Evolutionary conservation across 1,140 invertebrate species (phyloP).

Genomic region (Phthorimaea operculella): DNA sequence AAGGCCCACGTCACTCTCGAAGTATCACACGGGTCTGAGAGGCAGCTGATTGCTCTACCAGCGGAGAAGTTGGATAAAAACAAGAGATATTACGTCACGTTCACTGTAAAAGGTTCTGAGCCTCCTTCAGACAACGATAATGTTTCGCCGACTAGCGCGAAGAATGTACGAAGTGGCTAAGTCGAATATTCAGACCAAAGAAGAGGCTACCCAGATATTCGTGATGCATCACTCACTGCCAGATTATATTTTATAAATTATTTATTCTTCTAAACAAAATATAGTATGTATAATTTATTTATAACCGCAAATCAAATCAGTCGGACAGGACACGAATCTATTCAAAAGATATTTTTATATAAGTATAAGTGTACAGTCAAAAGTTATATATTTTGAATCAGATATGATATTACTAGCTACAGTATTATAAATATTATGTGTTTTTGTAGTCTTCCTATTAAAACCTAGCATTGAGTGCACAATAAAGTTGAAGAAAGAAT

Average conservation of each 20-base stretch:
- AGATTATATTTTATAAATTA: constrained; percentile 8
- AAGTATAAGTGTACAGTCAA: too few relatives aligned
- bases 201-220: not conserved
- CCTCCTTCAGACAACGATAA: constrained; percentile 61
- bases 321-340: too few relatives aligned
- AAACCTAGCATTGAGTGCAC: too few relatives aligned
- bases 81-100: constrained; percentile 90
- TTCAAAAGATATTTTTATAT: too few relatives aligned
- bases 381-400: too few relatives aligned
- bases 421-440: too few relatives aligned
- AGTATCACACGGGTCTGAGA: constrained; percentile 81
- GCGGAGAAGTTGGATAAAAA: constrained; percentile 86
- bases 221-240: constrained; percentile 7
- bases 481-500: too few relatives aligned
- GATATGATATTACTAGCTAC: too few relatives aligned
- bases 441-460: too few relatives aligned
- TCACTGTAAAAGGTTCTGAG: constrained; percentile 81
- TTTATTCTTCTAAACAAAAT: not conserved
- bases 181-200: not conserved
- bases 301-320: too few relatives aligned
- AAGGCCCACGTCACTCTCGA: constrained; percentile 76
- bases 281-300: too few relatives aligned
- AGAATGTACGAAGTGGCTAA: constrained; percentile 36
- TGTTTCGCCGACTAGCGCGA: constrained; percentile 33
- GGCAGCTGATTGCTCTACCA: constrained; percentile 85